These are phyloP conservation scores for Tachuris rubrigastra DNA, from an alignment of 2,113 vertebrate genomes.

Conservation along the genomic window DNA sequence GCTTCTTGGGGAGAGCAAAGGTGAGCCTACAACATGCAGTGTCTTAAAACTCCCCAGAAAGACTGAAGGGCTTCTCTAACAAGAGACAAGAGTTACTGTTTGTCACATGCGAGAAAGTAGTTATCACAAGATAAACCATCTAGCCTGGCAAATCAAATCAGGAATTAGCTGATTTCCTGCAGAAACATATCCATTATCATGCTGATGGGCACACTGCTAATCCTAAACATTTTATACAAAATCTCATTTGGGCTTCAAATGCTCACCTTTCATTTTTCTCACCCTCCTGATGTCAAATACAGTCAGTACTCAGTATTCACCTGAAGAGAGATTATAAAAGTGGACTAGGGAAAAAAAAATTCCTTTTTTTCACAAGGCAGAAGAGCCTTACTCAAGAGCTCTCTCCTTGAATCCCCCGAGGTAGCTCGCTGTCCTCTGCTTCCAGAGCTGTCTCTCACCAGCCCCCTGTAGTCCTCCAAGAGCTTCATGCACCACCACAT, in stretches of 20 bases:
- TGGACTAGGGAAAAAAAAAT: no score
- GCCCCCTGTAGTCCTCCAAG: neutral
- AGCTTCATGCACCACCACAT: rapidly evolving
- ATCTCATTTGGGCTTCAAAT: neutral
- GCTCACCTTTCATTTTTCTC: neutral
- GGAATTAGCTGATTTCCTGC: neutral
- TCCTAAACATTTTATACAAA: neutral
- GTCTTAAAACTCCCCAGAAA: neutral
- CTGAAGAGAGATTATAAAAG: neutral
- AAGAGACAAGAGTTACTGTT: neutral
- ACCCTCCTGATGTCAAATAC: neutral
- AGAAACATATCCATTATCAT: neutral
- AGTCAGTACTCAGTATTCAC: neutral
- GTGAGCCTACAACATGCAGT: neutral
- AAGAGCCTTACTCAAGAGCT: neutral
- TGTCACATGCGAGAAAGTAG: rapidly evolving
- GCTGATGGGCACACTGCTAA: rapidly evolving
- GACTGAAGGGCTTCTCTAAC: neutral
- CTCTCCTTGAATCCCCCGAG: neutral
- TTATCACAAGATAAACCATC: rapidly evolving
- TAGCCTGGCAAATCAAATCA: neutral
- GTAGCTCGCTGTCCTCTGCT: neutral
- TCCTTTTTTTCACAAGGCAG: neutral
- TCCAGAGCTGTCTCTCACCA: neutral
- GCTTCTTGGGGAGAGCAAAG: neutral